These are phyloP conservation scores for Phoenicopterus ruber DNA, from an alignment of 2,113 vertebrate species.

Conservation along the genomic window DNA sequence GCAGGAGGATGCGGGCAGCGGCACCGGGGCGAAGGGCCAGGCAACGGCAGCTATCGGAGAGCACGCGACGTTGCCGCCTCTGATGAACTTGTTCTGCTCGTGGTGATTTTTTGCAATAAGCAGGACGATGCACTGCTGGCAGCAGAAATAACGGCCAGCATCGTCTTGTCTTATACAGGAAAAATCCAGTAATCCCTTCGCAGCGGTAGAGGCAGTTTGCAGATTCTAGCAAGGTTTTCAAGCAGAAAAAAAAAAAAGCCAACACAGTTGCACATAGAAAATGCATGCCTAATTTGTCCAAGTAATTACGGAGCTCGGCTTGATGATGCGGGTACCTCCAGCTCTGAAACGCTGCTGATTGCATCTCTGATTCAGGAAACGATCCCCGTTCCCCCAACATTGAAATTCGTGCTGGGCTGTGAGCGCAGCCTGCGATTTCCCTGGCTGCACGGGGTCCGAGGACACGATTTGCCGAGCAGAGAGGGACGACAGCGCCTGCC, in stretches of 20 bases:
- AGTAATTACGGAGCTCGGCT: not conserved
- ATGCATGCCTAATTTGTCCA: not conserved
- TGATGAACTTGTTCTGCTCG: not conserved
- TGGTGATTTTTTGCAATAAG: not conserved
- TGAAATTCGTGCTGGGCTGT: fast-evolving
- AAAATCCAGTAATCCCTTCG: not conserved
- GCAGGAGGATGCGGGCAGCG: not conserved
- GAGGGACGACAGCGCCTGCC: not conserved
- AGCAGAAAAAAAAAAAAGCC: not conserved
- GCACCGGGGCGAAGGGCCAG: fast-evolving
- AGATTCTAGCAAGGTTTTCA: not conserved
- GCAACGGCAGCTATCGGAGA: fast-evolving
- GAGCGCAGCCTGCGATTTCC: not conserved
- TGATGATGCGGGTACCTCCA: not conserved
- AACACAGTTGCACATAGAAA: not conserved
- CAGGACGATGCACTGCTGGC: not conserved
- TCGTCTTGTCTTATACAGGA: not conserved
- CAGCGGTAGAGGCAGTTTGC: not conserved
- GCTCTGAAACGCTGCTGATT: not conserved
- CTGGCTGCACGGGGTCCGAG: fast-evolving
- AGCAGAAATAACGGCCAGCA: not conserved
- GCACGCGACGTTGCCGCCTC: fast-evolving
- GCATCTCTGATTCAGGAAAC: not conserved
- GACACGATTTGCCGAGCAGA: not conserved
- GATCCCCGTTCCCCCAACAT: fast-evolving